Percentiles rank a stretch among this genome's conserved stretches.
phyloP scores from a whole-genome alignment of 2,888 invertebrate genomes.

The Heliconius sara region DNA sequence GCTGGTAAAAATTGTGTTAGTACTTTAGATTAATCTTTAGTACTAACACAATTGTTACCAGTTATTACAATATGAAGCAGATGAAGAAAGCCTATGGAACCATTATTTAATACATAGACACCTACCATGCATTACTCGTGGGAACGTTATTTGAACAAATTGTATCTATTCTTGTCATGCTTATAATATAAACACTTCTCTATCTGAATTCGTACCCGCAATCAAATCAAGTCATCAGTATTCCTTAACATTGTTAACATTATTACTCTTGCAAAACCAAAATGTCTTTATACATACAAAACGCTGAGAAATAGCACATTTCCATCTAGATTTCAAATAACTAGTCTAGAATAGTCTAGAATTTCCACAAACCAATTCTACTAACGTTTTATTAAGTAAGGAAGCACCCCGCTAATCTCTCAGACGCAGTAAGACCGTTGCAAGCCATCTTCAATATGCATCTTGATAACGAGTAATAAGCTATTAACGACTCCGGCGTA shows the following conservation, averaged over 20 bases:
- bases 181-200: neutral
- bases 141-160: neutral
- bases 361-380: slow-evolving; percentile 21
- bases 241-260: neutral
- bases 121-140: neutral
- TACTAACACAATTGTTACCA: too few relatives aligned
- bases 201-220: neutral
- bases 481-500: slow-evolving; percentile 43
- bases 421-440: slow-evolving; percentile 28
- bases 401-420: slow-evolving; percentile 34
- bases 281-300: neutral
- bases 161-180: neutral
- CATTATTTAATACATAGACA: neutral
- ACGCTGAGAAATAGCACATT: neutral
- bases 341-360: slow-evolving; percentile 15
- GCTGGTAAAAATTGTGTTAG: too few relatives aligned
- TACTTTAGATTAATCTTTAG: too few relatives aligned
- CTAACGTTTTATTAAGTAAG: slow-evolving; percentile 30
- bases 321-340: slow-evolving; percentile 3
- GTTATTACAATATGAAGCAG: neutral
- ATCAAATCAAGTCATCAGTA: neutral
- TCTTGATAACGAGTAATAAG: slow-evolving; percentile 43
- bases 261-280: neutral
- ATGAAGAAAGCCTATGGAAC: neutral
- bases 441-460: slow-evolving; percentile 41